A percentile compares a stretch with the other conserved stretches of the same genome.
Conservation (phyloP, 2,888 invertebrate species). For the Zygaena filipendulae region DNA sequence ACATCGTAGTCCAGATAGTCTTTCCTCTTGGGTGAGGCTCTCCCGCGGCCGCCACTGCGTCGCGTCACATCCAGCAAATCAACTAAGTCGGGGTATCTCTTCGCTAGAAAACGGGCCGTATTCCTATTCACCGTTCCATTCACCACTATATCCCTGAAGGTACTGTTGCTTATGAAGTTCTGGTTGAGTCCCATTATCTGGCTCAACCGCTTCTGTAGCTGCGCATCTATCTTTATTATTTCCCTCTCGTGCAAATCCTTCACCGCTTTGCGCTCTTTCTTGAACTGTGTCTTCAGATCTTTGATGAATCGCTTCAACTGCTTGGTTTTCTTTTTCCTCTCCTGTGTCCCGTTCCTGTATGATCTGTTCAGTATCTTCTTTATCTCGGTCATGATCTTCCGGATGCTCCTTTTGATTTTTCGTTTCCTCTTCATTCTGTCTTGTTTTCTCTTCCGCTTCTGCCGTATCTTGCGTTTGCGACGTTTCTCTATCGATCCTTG, state of each 20-base stretch:
- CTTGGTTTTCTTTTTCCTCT: conserved; percentile 37
- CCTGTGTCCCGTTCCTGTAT: conserved; percentile 34
- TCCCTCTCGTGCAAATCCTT: conserved; percentile 36
- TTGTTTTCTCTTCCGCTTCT: conserved; percentile 22
- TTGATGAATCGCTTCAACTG: conserved; percentile 43
- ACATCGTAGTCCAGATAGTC: conserved; percentile 38
- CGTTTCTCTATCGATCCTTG: conserved; percentile 22
- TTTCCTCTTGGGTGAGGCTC: conserved; percentile 3
- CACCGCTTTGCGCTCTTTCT: conserved; percentile 34
- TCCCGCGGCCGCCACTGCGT: conserved; percentile 12
- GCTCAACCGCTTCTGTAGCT: conserved; percentile 24
- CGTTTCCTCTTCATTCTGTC: conserved; percentile 30
- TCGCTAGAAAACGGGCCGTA: conserved; percentile 27
- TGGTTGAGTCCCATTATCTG: conserved; percentile 30
- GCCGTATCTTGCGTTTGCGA: conserved; percentile 14
- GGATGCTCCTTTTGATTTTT: conserved; percentile 35
- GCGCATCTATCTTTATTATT: conserved; percentile 31
- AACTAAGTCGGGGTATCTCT: conserved; percentile 37
- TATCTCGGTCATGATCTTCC: conserved; percentile 35
- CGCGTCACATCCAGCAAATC: conserved; percentile 19
- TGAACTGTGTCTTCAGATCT: conserved; percentile 37
- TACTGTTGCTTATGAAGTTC: conserved; percentile 31
- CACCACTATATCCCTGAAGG: conserved; percentile 37
- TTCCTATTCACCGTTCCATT: conserved; percentile 32
- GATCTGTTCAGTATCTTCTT: conserved; percentile 31